These are phyloP conservation scores for Enteromius radiatus DNA, from an alignment of 2,797 vertebrate species.

Conservation along the genomic window DNA sequence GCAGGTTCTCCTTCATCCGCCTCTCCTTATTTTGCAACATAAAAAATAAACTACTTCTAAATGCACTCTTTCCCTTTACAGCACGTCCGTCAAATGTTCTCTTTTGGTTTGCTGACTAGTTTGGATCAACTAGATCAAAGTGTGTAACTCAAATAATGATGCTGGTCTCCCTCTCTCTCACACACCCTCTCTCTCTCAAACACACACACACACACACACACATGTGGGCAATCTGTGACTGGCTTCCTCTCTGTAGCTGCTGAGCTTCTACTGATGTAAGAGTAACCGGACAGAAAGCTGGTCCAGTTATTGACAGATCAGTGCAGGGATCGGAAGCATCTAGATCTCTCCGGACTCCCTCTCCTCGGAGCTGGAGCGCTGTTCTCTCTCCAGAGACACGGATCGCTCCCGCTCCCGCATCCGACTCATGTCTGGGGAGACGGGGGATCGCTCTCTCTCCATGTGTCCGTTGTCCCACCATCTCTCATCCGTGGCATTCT, in stretches of 20 bases:
- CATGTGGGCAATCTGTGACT: neutral
- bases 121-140: neutral
- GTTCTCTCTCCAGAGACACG: conserved; percentile 76
- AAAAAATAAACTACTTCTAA: conserved; percentile 61
- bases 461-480: conserved; percentile 62
- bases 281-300: neutral
- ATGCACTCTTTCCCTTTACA: conserved; percentile 33
- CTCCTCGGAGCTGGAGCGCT: conserved; percentile 81
- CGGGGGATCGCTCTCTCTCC: conserved; percentile 61
- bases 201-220: neutral
- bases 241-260: conserved; percentile 29
- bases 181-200: too few relatives aligned
- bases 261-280: conserved; percentile 17
- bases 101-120: conserved; percentile 34
- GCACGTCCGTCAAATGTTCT: conserved; percentile 50
- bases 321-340: conserved; percentile 34
- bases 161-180: neutral
- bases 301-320: conserved; percentile 43
- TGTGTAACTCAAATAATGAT: conserved; percentile 30
- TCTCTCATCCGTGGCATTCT: conserved; percentile 65
- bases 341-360: conserved; percentile 76
- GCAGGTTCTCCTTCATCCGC: conserved; percentile 43
- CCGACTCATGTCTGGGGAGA: conserved; percentile 69
- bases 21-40: conserved; percentile 30
- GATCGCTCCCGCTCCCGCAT: conserved; percentile 75